Conservation (phyloP, 1,140 invertebrate genomes). For the Diachasma alloeum region DNA sequence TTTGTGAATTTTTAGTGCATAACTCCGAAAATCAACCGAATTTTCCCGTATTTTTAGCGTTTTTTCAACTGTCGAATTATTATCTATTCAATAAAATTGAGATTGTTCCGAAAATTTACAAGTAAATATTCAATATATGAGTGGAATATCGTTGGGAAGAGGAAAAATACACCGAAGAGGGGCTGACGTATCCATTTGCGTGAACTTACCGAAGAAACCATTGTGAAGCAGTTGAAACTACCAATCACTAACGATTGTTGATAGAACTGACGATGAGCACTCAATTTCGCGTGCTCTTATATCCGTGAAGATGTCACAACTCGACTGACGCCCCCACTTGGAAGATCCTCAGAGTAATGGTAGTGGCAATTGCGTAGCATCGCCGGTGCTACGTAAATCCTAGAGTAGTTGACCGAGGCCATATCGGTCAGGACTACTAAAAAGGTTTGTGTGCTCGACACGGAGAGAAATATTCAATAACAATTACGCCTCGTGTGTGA, state of each 20-base stretch:
- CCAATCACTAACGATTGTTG: constrained; percentile 20
- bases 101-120: too few species aligned
- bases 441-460: neutral
- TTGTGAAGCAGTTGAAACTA: constrained; percentile 7
- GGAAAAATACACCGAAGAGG: neutral
- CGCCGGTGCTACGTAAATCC: neutral
- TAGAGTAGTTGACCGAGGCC: constrained; percentile 34
- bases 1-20: too few species aligned
- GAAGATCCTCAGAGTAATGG: neutral
- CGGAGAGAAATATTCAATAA: too few species aligned
- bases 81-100: too few species aligned
- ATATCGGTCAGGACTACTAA: constrained; percentile 15
- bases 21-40: too few species aligned
- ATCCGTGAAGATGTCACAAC: constrained; percentile 33
- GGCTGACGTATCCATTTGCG: neutral
- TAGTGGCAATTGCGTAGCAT: constrained; percentile 5
- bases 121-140: too few species aligned
- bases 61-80: too few species aligned
- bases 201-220: constrained; percentile 28
- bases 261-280: constrained; percentile 21
- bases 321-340: constrained; percentile 1
- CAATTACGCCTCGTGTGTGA: too few species aligned
- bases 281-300: constrained; percentile 16
- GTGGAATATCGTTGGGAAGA: too few species aligned
- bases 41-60: too few species aligned